Evolutionary conservation across 2,888 invertebrate genomes (phyloP).

Genomic region (Sisyra terminalis): DNA sequence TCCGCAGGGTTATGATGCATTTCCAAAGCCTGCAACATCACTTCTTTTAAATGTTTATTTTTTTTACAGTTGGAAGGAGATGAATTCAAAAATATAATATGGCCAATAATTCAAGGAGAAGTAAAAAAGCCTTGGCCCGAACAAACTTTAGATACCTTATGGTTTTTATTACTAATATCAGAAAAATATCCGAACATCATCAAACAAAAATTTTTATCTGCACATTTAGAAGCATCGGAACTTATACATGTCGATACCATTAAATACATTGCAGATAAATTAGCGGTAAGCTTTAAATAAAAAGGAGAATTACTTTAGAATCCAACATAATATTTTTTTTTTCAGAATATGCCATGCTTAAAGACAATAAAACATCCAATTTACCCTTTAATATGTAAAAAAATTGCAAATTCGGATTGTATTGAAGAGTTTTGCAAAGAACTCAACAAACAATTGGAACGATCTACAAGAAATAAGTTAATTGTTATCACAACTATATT

Average conservation of each 20-base stretch:
- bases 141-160: constrained; percentile 46
- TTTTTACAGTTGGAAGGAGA: constrained; percentile 31
- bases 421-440: constrained; percentile 38
- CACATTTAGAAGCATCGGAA: constrained; percentile 35
- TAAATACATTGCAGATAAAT: constrained; percentile 35
- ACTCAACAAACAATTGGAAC: constrained; percentile 29
- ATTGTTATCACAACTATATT: constrained; percentile 41
- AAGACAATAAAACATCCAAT: constrained; percentile 44
- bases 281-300: constrained; percentile 35
- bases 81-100: constrained; percentile 36
- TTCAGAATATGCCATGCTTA: constrained; percentile 41
- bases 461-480: constrained; percentile 41
- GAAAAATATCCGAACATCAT: constrained; percentile 32
- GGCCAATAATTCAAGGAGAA: constrained; percentile 41
- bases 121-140: constrained; percentile 44
- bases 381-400: constrained; percentile 38
- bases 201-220: constrained; percentile 34
- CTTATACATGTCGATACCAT: constrained; percentile 41
- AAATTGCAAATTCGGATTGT: constrained; percentile 33
- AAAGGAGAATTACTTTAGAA: constrained; percentile 5
- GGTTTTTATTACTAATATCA: constrained; percentile 33
- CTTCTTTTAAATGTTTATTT: constrained; percentile 2
- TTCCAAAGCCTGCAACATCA: too few relatives aligned
- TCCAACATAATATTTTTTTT: constrained; percentile 17
- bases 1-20: too few relatives aligned